phyloP scores from a whole-genome alignment of 2,888 invertebrate genomes.

The Apamea crenata region DNA sequence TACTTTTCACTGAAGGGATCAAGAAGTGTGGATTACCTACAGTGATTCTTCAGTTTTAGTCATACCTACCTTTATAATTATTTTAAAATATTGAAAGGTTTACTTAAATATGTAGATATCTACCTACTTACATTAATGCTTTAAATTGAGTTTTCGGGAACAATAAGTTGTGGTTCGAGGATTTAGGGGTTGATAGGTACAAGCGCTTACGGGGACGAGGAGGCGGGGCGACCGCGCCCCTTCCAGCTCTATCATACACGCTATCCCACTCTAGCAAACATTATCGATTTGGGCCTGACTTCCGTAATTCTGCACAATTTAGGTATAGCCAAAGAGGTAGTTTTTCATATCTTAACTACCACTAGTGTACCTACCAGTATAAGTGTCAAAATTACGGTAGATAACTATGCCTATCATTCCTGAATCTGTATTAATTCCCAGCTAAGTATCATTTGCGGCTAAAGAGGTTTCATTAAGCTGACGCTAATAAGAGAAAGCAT shows the following conservation, averaged over 20 bases:
- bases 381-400: not conserved
- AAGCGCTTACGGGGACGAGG: slow-evolving; percentile 46
- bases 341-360: too few relatives aligned
- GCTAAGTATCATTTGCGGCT: not conserved
- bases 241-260: slow-evolving; percentile 62
- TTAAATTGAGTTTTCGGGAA: slow-evolving; percentile 70
- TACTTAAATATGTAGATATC: slow-evolving; percentile 18
- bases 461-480: not conserved
- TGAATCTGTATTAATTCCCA: not conserved
- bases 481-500: not conserved
- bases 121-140: slow-evolving; percentile 22
- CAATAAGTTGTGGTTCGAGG: slow-evolving; percentile 64
- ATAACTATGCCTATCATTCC: not conserved
- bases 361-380: too few relatives aligned
- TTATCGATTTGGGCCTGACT: slow-evolving; percentile 81
- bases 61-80: not conserved
- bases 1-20: not conserved
- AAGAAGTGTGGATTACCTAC: not conserved
- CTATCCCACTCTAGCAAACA: slow-evolving; percentile 77
- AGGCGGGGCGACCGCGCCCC: slow-evolving; percentile 78
- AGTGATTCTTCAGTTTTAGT: not conserved
- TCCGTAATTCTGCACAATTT: slow-evolving; percentile 68
- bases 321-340: not conserved
- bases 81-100: slow-evolving; percentile 7
- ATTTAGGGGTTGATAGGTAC: slow-evolving; percentile 57